phyloP scores from a whole-genome alignment of 2,113 vertebrate species.

The Epinephelus fuscoguttatus region DNA sequence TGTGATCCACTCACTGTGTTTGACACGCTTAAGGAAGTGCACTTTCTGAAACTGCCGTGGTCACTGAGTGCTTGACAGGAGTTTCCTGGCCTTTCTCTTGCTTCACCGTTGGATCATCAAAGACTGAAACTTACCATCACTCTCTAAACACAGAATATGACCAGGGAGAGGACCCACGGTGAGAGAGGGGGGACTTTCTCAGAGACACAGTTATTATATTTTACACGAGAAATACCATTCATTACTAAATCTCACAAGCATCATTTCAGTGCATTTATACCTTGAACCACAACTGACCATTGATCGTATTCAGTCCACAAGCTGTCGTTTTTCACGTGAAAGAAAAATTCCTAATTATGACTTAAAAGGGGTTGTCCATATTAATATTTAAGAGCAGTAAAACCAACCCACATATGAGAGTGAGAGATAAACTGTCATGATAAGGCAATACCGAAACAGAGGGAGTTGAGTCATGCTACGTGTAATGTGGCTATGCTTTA shows the following conservation, averaged over 20 bases:
- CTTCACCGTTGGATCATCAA: neutral
- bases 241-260: slow-evolving; percentile 31
- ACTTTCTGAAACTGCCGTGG: slow-evolving; percentile 55
- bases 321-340: slow-evolving; percentile 19
- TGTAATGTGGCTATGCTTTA: neutral
- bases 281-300: neutral
- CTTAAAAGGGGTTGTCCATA: slow-evolving; percentile 47
- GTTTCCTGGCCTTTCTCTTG: slow-evolving; percentile 71
- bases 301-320: slow-evolving; percentile 1
- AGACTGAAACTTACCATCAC: slow-evolving; percentile 28
- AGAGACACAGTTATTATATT: neutral
- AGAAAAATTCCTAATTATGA: slow-evolving; percentile 20
- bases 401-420: neutral
- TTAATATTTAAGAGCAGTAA: neutral
- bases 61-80: slow-evolving; percentile 40
- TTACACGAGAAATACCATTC: slow-evolving; percentile 6
- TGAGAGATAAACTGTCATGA: slow-evolving; percentile 13
- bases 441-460: slow-evolving; percentile 47
- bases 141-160: neutral
- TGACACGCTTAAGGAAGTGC: neutral
- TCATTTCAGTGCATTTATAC: neutral
- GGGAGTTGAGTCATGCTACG: slow-evolving; percentile 31
- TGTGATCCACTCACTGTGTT: neutral
- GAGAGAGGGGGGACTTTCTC: slow-evolving; percentile 10
- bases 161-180: neutral